Evolutionary conservation across 1,140 invertebrate genomes (phyloP).

Genomic region (Danaus melanippus): DNA sequence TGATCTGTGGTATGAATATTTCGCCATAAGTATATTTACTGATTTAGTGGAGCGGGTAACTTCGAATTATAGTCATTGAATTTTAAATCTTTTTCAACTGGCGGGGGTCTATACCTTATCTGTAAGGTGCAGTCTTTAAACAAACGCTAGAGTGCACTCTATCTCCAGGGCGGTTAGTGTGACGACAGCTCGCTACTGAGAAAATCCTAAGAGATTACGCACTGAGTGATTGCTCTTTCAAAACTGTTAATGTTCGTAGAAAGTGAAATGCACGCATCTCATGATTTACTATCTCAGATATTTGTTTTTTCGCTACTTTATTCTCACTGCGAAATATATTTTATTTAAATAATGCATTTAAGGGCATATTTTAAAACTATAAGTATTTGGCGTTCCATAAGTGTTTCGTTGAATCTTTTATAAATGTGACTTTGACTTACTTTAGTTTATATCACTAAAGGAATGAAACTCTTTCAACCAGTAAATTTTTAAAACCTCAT

Average conservation of each 20-base stretch:
- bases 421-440: too few relatives aligned
- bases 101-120: constrained; percentile 47
- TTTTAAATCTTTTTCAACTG: constrained; percentile 29
- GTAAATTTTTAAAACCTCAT: too few relatives aligned
- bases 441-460: too few relatives aligned
- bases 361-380: too few relatives aligned
- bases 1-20: constrained; percentile 10
- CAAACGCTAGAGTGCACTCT: constrained; percentile 44
- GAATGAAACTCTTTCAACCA: too few relatives aligned
- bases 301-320: not conserved
- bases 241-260: constrained; percentile 44
- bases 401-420: too few relatives aligned
- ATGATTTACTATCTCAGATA: constrained; percentile 42
- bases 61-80: constrained; percentile 31
- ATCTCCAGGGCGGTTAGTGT: constrained; percentile 34
- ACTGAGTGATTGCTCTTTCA: constrained; percentile 67
- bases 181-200: constrained; percentile 23
- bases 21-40: constrained; percentile 13
- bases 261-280: constrained; percentile 57
- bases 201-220: constrained; percentile 67
- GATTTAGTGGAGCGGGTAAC: constrained; percentile 12
- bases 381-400: too few relatives aligned
- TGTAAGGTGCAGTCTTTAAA: constrained; percentile 51
- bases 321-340: too few relatives aligned
- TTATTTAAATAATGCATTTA: too few relatives aligned